phyloP scores from a whole-genome alignment of 2,113 vertebrate species.

The Oxyura jamaicensis region DNA sequence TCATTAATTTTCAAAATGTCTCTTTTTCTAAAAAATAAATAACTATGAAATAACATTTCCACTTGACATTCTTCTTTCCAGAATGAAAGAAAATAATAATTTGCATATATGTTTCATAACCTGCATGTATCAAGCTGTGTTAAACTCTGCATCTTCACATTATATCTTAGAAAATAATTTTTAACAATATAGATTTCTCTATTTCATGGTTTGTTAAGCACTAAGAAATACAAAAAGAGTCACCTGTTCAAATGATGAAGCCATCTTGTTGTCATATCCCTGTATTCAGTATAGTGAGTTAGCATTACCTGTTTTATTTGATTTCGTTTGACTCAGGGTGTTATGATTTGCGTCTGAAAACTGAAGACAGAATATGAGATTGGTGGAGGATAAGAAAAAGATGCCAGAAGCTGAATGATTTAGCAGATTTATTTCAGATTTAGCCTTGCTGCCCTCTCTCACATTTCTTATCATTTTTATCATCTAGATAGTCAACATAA shows the following conservation, averaged over 20 bases:
- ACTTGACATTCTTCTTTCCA: background rate
- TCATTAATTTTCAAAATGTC: background rate
- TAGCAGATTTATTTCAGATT: background rate
- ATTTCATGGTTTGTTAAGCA: background rate
- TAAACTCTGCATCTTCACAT: background rate
- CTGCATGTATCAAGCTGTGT: background rate
- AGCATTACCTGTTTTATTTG: background rate
- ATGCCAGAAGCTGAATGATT: background rate
- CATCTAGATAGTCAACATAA: background rate
- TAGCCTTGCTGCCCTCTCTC: background rate
- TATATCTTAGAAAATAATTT: background rate
- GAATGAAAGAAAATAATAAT: background rate
- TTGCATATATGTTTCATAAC: background rate
- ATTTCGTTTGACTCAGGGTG: background rate
- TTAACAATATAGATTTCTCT: background rate
- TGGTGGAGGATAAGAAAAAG: background rate
- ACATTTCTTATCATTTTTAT: background rate
- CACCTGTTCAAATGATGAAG: background rate
- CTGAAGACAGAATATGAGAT: background rate
- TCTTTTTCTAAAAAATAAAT: background rate
- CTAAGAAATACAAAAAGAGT: background rate
- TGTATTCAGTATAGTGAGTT: background rate
- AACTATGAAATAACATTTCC: background rate
- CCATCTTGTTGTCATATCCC: background rate
- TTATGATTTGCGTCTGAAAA: background rate